Base-by-base conservation (phyloP, 2,797 vertebrate species). In the Bucorvus abyssinicus region DNA sequence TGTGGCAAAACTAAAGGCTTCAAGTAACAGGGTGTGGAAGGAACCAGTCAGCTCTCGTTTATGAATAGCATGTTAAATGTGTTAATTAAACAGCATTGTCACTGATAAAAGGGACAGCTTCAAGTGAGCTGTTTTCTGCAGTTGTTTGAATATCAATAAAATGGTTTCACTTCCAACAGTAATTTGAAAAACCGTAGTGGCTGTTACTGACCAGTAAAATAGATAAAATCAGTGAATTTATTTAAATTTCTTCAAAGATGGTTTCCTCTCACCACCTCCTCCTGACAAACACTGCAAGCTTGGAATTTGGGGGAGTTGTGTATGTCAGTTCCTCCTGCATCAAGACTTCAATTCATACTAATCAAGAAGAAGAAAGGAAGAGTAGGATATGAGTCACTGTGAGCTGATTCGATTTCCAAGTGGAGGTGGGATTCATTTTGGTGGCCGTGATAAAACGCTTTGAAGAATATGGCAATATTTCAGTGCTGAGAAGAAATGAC, bases 291-390 rank as follows among this genome's bases (percentile, higher is more conserved):
- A 40, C 71, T 91, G 84, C 69, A 86, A 78, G 56, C 91, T 83
- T 90, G 55, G n/a, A 86, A 55, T 59, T 91, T 90, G 85, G 47
- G 45, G 83, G 90, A 94, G 85, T 74, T 74, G 50, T 59, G 45
- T 89, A 56, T 95, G 92, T 94, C 86, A 95, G 50, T 90, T 92
- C 85, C 93, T 97, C 79, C 90, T 92, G 84, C 38, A 94, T 96
- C 82, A 95, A 94, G 94, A n/a, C 57, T 95, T 94, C 89, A 96
- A 90, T 97, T 96, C 90, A 94, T 94, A 94, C 88, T 94, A 89
- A 96, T 90, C 91, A 94, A 90, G 90, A 96, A 87, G 56, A 91
- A 93, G 91, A 95, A 96, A 93, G 84, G 53, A 89, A 93, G 80
- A 84, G 91, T 76, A 96, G 95, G 94, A 94, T 96, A 73, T 95